Evolutionary conservation across 2,888 invertebrate species (phyloP), one percentile per base, ranked within the genome.

Genomic region (Hyalella azteca): DNA sequence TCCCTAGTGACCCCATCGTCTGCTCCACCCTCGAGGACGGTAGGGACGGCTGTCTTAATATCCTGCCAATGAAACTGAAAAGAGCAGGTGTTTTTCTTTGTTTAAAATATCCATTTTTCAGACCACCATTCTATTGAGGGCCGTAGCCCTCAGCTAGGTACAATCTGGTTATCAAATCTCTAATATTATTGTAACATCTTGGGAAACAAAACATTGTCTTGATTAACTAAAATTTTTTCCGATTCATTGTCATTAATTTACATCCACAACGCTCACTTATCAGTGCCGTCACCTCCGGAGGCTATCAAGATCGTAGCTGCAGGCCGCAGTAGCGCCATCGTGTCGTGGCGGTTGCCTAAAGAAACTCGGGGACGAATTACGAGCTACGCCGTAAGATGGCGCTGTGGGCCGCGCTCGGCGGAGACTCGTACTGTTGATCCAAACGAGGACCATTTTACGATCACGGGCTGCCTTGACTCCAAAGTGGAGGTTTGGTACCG

Each of bases 11-110:
- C 7, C 40, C 83, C 36, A 45, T 83, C 39, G 41, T 79, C 19
- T 83, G 83, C 78, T 80, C 81, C 77, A 83, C 83, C 39, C 78
- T 81, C 19, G 81, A 83, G 66, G 83, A 83, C 26, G 83, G 83
- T 83, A 66, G 81, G 19, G 26, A 29, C 13, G 7, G 49, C 19
- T n/a, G n/a, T n/a, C n/a, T n/a, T 45, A 45, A n/a, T n/a, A n/a
- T n/a, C n/a, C n/a, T n/a, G n/a, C n/a, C n/a, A n/a, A n/a, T n/a
- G n/a, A n/a, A n/a, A n/a, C n/a, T n/a, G n/a, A n/a, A n/a, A n/a
- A n/a, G n/a, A n/a, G n/a, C n/a, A n/a, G n/a, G n/a, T n/a, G n/a
- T n/a, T n/a, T n/a, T n/a, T n/a, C n/a, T n/a, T n/a, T n/a, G n/a
- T n/a, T n/a, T n/a, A n/a, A n/a, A n/a, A n/a, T n/a, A n/a, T n/a